Conservation (phyloP, 1,140 invertebrate genomes). For the Leptopilina clavipes region DNA sequence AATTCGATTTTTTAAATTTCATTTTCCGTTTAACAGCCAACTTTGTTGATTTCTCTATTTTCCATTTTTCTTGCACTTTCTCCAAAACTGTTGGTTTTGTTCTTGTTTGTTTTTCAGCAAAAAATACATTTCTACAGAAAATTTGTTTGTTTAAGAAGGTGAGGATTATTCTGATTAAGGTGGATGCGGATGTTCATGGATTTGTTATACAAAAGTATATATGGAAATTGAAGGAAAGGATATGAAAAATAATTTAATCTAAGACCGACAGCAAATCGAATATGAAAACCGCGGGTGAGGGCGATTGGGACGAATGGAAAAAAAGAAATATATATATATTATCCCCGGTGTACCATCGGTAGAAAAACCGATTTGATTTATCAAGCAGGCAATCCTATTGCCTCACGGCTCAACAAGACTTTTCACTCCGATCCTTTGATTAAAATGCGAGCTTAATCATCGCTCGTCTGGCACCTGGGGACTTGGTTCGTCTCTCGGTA, state of each 20-base stretch:
- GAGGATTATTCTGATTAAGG: no score
- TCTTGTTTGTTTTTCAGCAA: no score
- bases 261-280: constrained; percentile 34
- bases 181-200: no score
- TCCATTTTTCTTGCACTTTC: no score
- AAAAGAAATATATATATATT: constrained; percentile 58
- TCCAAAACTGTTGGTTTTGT: no score
- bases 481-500: constrained; percentile 35
- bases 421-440: constrained; percentile 72
- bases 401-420: constrained; percentile 68
- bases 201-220: background rate
- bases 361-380: constrained; percentile 68
- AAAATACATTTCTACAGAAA: no score
- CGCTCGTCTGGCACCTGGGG: constrained; percentile 47
- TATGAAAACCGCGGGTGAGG: constrained; percentile 50
- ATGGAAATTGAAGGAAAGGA: constrained; percentile 15
- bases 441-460: constrained; percentile 69
- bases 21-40: background rate
- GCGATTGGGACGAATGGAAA: constrained; percentile 25
- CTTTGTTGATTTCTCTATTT: no score
- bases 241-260: constrained; percentile 32
- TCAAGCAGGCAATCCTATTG: constrained; percentile 70
- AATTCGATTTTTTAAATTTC: background rate
- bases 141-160: no score
- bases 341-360: constrained; percentile 49